Base-by-base conservation (phyloP, 92 coral and sea anemone genomes). In the Palythoa grandiflora region DNA sequence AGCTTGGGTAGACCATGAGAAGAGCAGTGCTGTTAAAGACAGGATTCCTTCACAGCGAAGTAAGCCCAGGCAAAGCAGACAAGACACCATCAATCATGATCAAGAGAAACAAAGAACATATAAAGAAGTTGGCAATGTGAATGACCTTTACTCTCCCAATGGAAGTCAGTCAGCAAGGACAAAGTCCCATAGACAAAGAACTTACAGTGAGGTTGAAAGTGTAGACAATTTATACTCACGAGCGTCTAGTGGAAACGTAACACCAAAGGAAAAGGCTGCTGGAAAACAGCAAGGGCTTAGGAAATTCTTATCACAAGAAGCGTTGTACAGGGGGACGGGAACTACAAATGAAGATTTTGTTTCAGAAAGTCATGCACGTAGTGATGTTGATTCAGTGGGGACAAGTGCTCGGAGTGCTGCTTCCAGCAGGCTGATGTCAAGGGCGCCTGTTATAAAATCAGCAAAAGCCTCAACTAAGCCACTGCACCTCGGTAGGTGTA, bases 381-480 rank as follows among this genome's bases (percentile, higher is more conserved):
- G 66, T 80, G 91, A 54, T 1, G 40, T 52, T 35, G 92, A 85
- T 63, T 10, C 90, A 38, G 87, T 78, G 37, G 94, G 73, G 6
- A 73, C 86, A 20, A 83, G 79, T 87, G 72, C 86, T n/a, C 91
- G 93, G 53, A 89, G 93, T 78, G 75, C 89, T 5, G 83, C 87
- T 11, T 94, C 92, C 10, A 89, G 90, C 78, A 95, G 90, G 73
- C 87, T 88, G 63, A 68, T 88, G 48, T 94, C 98, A 4, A 94
- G 95, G 80, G 95, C 88, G 76, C 80, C 96, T n/a, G 93, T 73
- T 51, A 91, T 93, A 11, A 93, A 90, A 60, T 95, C 98, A 4
- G 91, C 88, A 19, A 97, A 91, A 88, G 91, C 98, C 5, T 63
- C 97, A 13, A 97, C 99, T 1, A 97, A 91, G 73, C 95, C 99